Base-by-base conservation (phyloP, 2,113 vertebrate species). In the Mus pahari region DNA sequence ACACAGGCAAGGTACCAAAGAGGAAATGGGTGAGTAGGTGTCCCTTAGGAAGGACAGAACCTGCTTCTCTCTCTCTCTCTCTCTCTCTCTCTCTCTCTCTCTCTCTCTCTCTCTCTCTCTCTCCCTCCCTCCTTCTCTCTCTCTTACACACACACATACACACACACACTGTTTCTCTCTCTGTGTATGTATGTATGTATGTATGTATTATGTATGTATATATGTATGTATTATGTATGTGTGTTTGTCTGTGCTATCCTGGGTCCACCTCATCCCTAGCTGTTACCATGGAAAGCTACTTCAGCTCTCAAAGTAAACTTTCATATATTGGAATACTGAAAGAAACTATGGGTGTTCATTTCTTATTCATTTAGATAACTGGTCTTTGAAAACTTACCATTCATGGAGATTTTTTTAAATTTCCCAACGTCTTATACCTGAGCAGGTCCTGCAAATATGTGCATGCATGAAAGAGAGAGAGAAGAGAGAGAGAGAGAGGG, bases 21-120 rank as follows among this genome's bases (percentile, higher is more conserved):
- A 53, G 13, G 60, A 26, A 0, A 50, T 1, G 3, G 0, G 13
- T 24, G 8, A n/a, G n/a, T n/a, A n/a, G n/a, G n/a, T n/a, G n/a
- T n/a, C n/a, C n/a, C n/a, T n/a, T n/a, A 2, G 20, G 9, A 64
- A 5, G 42, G 6, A n/a, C 7, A 48, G 62, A 45, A 14, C 60
- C 45, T 39, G 3, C 19, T 28, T 60, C n/a, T 24, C 71, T 22
- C 20, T 42, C 73, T 75, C 8, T 42, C 73, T 75, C 24, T 26
- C 39, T 75, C 3, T 28, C 10, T 45, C 24, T 78, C 45, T 33
- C 31, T 81, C 50, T 55, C 78, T 55, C 50, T n/a, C 78, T 22
- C 53, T n/a, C 78, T 24, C 77, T 20, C 20, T n/a, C 55, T 9
- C 24, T 26, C 39, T 84, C 39, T 48, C 53, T 55, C 53, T 31